Evolutionary conservation across 2,888 invertebrate genomes (phyloP), one percentile per base, ranked within the genome.

Genomic region (Trypoxylon attenuatum): DNA sequence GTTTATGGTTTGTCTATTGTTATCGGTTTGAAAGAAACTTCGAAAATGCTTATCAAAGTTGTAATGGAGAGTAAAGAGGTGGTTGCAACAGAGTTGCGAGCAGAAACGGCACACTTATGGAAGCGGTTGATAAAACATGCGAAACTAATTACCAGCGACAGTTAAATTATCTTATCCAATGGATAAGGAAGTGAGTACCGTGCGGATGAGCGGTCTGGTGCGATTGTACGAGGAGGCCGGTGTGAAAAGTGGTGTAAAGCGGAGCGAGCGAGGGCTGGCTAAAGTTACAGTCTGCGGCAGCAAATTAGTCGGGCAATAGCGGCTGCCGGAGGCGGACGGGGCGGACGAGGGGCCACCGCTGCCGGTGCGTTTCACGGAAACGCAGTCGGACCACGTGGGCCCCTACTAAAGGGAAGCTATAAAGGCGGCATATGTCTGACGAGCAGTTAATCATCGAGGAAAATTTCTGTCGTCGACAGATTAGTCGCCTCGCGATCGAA

Each of bases 371-470:
- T 79, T 78, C 75, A 72, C 53, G 72, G 79, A 79, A 79, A 79
- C 56, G 66, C 65, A 47, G 46, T 22, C 47, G 61, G 53, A 64
- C 59, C 69, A 62, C 63, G 68, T 66, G 69, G 68, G 55, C 47
- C 56, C 52, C 29, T 50, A 42, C n/a, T 57, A 69, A 63, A 71
- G 70, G 76, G 73, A 80, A 76, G 77, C 76, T 79, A 83, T 80
- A 78, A 82, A 77, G 78, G 75, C 71, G 68, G 69, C 80, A 80
- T 65, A 77, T 79, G 82, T 78, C 69, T 72, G 76, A 77, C 76
- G 66, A 73, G 65, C 66, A 73, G 69, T 84, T 76, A 72, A 84
- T 84, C 83, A 82, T 77, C 66, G 67, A 61, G 72, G 66, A 75
- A 77, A 80, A 80, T 80, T 77, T 71, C 77, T 71, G 70, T 69